Evolutionary conservation across 2,888 invertebrate genomes (phyloP), one percentile per base, ranked within the genome.

Genomic region (Sepiola atlantica): DNA sequence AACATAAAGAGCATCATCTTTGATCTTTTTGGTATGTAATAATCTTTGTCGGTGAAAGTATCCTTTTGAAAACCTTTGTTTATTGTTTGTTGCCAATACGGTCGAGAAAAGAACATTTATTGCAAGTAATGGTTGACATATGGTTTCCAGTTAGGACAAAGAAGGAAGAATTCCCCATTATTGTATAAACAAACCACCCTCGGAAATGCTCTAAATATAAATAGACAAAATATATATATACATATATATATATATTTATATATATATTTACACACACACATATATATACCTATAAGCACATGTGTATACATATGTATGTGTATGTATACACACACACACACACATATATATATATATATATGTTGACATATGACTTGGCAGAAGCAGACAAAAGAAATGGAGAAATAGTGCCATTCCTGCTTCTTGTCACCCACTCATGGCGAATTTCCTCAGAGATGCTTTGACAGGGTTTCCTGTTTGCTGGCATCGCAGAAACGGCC

Each of bases 311-410:
- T 45, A 45, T 45, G 8, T 45, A 45, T 45, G 8, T 45, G 8
- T 45, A 45, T 45, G 8, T 45, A 45, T 45, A 45, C 8, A 45
- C 8, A 45, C 8, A 45, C 8, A 45, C 8, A 45, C 8, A 45
- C 8, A 45, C 8, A 45, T 45, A 45, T 45, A 45, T 45, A 45
- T 45, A 45, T 45, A 45, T 45, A 45, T 45, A 45, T 45, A 32
- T 77, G 77, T 77, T 77, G 77, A 77, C 77, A 77, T 77, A 77
- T 77, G 77, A n/a, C 77, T n/a, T 24, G 77, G 77, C 77, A 77
- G 77, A 77, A 77, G 77, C 77, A 77, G 77, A 77, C 77, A 77
- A 77, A 77, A 77, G 77, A 77, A 77, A 77, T 77, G n/a, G n/a
- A 77, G 77, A 77, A 77, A n/a, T 32, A 77, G 77, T 77, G 77